Evolutionary conservation across 2,113 vertebrate species (phyloP).

Genomic region (Pardalotus punctatus): DNA sequence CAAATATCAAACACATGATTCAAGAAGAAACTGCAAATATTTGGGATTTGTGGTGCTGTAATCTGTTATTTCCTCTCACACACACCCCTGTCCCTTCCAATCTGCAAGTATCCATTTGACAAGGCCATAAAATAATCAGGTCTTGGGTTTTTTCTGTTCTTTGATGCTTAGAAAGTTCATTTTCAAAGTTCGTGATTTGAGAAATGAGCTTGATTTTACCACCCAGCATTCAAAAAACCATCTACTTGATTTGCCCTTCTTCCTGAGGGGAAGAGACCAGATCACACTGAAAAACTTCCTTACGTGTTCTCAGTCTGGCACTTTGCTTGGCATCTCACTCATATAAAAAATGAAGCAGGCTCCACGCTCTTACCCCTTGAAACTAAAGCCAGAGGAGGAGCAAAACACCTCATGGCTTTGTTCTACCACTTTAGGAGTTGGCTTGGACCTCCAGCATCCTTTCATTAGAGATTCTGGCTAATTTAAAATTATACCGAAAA

Average conservation of each 20-base stretch:
- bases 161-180: background rate
- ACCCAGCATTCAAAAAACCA: background rate
- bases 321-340: background rate
- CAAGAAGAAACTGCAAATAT: background rate
- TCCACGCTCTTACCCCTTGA: background rate
- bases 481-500: background rate
- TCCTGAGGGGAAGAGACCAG: background rate
- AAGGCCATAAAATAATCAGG: background rate
- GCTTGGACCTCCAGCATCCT: background rate
- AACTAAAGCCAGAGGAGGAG: background rate
- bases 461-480: background rate
- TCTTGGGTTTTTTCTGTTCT: background rate
- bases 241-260: background rate
- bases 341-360: background rate
- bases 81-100: background rate
- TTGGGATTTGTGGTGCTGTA: background rate
- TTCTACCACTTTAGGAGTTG: background rate
- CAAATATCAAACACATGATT: background rate
- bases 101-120: background rate
- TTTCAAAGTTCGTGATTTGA: background rate
- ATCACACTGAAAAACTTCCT: background rate
- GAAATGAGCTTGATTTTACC: background rate
- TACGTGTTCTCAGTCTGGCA: background rate
- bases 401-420: background rate
- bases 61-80: background rate